These are phyloP conservation scores for Labeo catla DNA, from an alignment of 2,113 vertebrate genomes.

Conservation along the genomic window DNA sequence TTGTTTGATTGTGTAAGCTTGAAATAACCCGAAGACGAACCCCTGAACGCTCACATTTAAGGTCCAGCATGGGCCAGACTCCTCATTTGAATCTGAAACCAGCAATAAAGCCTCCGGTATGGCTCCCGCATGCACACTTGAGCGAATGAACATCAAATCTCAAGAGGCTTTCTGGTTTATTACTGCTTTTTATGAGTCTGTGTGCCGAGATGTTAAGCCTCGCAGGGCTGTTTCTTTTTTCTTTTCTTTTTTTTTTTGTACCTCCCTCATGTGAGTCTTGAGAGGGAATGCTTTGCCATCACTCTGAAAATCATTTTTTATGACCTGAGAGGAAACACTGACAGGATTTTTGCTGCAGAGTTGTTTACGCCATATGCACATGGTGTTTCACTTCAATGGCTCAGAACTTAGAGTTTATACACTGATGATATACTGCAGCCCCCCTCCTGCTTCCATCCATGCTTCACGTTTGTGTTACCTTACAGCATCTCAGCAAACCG, in stretches of 20 bases:
- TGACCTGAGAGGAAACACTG: conserved; percentile 27
- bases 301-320: conserved; percentile 55
- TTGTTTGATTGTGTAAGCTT: conserved; percentile 24
- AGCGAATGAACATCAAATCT: conserved; percentile 62
- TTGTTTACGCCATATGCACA: conserved; percentile 40
- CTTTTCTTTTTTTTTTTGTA: background rate
- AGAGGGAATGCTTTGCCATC: conserved; percentile 47
- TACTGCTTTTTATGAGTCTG: conserved; percentile 61
- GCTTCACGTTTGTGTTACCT: conserved; percentile 2
- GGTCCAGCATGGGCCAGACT: conserved; percentile 40
- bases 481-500: background rate
- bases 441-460: background rate
- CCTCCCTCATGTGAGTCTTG: conserved; percentile 1
- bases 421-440: conserved; percentile 17
- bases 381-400: background rate
- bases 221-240: conserved; percentile 28
- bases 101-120: conserved; percentile 68
- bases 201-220: conserved; percentile 48
- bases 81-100: conserved; percentile 67
- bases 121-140: conserved; percentile 57
- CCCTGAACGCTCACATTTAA: conserved; percentile 40
- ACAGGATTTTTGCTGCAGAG: conserved; percentile 34
- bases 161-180: conserved; percentile 64
- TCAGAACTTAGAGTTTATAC: conserved; percentile 14
- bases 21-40: conserved; percentile 35